phyloP scores from a whole-genome alignment of 2,113 vertebrate genomes.

The Cranoglanis bouderius region DNA sequence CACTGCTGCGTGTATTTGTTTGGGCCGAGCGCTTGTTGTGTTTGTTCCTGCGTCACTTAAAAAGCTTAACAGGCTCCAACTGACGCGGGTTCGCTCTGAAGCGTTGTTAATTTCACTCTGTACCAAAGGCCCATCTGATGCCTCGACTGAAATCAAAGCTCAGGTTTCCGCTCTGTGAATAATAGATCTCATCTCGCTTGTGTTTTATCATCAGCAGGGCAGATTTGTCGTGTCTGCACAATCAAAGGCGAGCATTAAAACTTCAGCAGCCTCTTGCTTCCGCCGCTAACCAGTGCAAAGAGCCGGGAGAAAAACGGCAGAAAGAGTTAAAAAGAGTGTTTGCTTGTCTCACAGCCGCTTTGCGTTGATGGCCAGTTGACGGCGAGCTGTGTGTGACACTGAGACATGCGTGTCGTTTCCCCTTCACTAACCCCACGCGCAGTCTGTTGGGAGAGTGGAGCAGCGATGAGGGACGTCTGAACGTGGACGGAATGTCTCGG shows the following conservation, averaged over 20 bases:
- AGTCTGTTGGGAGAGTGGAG: neutral
- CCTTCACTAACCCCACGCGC: conserved; percentile 39
- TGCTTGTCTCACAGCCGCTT: conserved; percentile 28
- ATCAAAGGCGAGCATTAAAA: conserved; percentile 50
- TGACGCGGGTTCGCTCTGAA: neutral
- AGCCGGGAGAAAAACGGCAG: neutral
- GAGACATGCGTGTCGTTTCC: conserved; percentile 36
- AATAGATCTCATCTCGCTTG: conserved; percentile 39
- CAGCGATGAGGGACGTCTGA: neutral
- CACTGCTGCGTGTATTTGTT: conserved; percentile 27
- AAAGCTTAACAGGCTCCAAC: neutral
- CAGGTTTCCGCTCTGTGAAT: conserved; percentile 39
- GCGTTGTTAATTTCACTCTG: conserved; percentile 12
- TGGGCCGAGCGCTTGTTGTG: neutral
- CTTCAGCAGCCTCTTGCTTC: conserved; percentile 27
- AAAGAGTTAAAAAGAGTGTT: conserved; percentile 12
- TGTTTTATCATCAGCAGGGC: conserved; percentile 35
- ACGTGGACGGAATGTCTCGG: conserved; percentile 23
- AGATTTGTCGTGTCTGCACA: conserved; percentile 44
- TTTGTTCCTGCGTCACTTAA: conserved; percentile 25
- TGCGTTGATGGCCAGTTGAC: conserved; percentile 20
- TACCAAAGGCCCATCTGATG: conserved; percentile 38
- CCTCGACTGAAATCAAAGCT: conserved; percentile 19
- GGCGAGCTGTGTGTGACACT: conserved; percentile 16
- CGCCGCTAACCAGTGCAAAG: neutral